These are phyloP conservation scores for Metellina segmentata DNA, from an alignment of 2,888 invertebrate species.

Conservation along the genomic window DNA sequence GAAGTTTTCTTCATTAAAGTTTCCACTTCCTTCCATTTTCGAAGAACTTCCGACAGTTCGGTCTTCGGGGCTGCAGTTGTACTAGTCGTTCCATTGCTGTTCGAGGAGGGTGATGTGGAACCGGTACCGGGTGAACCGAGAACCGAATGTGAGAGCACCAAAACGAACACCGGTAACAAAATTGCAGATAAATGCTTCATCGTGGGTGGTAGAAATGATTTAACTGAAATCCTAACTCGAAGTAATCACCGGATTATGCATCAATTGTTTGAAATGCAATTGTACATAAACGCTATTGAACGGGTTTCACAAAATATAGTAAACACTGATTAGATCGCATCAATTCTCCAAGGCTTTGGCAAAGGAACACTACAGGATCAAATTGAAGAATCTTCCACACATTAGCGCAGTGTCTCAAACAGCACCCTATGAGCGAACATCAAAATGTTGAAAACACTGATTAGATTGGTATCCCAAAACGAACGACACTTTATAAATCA, in stretches of 20 bases:
- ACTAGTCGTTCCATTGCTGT: background rate
- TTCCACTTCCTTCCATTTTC: constrained; percentile 46
- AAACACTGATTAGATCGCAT: no score
- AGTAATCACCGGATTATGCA: background rate
- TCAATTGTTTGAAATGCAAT: no score
- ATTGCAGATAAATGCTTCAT: background rate
- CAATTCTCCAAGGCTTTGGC: no score
- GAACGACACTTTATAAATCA: background rate
- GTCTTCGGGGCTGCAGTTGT: background rate
- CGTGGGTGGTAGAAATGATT: background rate
- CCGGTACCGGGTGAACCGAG: background rate
- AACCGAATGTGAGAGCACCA: background rate
- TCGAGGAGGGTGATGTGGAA: background rate
- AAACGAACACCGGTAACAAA: background rate
- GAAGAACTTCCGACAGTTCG: background rate
- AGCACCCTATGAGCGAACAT: background rate
- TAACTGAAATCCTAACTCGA: background rate
- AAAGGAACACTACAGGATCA: no score
- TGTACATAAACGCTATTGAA: no score
- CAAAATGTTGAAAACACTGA: background rate
- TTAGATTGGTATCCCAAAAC: background rate
- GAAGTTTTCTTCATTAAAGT: background rate
- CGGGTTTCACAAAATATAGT: no score
- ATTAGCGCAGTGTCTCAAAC: no score
- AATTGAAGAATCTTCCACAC: no score